Percentiles rank a stretch among this genome's conserved stretches.
These are phyloP conservation scores for Aurelia aurita complex sp. Pacific DNA, from an alignment of 30 jellyfish, hydroid and myxozoan species.

Conservation along the genomic window DNA sequence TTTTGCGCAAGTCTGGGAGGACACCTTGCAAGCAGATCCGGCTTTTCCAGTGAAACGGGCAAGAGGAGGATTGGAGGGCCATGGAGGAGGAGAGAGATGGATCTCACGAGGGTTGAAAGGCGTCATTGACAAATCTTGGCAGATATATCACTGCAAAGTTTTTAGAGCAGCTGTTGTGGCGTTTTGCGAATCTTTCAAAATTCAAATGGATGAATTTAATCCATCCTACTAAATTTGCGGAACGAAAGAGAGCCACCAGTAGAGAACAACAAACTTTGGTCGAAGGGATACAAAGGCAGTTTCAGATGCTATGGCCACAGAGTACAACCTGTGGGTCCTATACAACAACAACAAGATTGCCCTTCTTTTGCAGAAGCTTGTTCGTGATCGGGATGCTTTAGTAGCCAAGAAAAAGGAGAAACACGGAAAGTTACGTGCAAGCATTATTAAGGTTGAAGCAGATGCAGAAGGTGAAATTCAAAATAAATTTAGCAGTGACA, in stretches of 20 bases:
- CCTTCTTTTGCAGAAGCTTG: constrained; percentile 20
- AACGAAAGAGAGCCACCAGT: constrained; percentile 17
- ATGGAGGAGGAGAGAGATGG: constrained; percentile 41
- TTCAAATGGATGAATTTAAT: constrained; percentile 49
- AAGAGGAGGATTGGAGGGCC: constrained; percentile 74
- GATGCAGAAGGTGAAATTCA: not conserved
- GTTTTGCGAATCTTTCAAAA: constrained; percentile 29
- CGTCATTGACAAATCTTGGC: constrained; percentile 1
- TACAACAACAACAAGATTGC: constrained; percentile 4
- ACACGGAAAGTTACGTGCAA: not conserved
- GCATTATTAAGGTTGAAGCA: not conserved
- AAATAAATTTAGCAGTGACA: not conserved
- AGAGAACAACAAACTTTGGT: constrained; percentile 37
- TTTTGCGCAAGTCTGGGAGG: constrained; percentile 45
- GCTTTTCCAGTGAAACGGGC: constrained; percentile 37
- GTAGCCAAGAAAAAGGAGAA: constrained; percentile 9
- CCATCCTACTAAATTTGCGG: constrained; percentile 40
- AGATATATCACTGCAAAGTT: constrained; percentile 2
- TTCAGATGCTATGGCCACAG: constrained; percentile 1
- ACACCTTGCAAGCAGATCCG: constrained; percentile 37
- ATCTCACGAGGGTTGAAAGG: constrained; percentile 33
- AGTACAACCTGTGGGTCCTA: constrained; percentile 24
- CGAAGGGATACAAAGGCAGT: constrained; percentile 15
- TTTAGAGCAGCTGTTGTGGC: constrained; percentile 46
- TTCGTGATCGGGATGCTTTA: constrained; percentile 21